A percentile compares a stretch with the other conserved stretches of the same genome.
Evolutionary conservation across 2,888 invertebrate genomes (phyloP).

Genomic region (Scelioninae gen. 1): DNA sequence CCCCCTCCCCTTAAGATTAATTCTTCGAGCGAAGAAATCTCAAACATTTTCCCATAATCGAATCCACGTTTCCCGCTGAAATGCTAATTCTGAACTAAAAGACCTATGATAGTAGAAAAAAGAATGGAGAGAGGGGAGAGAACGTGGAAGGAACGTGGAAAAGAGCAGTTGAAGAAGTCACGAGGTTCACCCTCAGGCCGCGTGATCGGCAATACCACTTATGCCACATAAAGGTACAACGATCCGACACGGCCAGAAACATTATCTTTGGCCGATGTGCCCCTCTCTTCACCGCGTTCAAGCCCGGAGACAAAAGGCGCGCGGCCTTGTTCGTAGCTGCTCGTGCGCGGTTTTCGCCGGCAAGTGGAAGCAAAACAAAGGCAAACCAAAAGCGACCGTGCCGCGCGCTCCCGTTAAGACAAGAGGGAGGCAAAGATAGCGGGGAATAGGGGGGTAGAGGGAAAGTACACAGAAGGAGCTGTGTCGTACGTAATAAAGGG

Average conservation of each 20-base stretch:
- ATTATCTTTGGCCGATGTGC: slow-evolving; percentile 70
- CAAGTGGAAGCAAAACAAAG: slow-evolving; percentile 77
- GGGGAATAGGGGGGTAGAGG: slow-evolving; percentile 1
- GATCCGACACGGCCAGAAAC: slow-evolving; percentile 70
- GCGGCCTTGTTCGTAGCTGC: slow-evolving; percentile 66
- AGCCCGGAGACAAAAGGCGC: slow-evolving; percentile 72
- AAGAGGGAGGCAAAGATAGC: not conserved
- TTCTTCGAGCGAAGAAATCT: no score
- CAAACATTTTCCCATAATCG: no score
- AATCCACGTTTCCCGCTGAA: no score
- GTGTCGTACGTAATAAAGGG: slow-evolving; percentile 33
- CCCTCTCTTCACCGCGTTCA: slow-evolving; percentile 66
- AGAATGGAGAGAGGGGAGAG: not conserved
- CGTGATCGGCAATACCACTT: slow-evolving; percentile 63
- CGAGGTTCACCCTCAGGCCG: slow-evolving; percentile 58
- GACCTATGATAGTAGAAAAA: no score
- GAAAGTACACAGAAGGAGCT: slow-evolving; percentile 44
- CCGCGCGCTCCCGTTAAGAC: slow-evolving; percentile 56
- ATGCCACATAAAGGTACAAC: slow-evolving; percentile 65
- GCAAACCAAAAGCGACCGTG: slow-evolving; percentile 72
- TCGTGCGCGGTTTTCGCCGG: slow-evolving; percentile 68
- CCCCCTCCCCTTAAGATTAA: no score
- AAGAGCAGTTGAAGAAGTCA: slow-evolving; percentile 47
- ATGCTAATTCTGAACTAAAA: no score
- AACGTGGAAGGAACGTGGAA: slow-evolving; percentile 22